Evolutionary conservation across 1,140 invertebrate species (phyloP).

Genomic region (Zaprionus ghesquierei): DNA sequence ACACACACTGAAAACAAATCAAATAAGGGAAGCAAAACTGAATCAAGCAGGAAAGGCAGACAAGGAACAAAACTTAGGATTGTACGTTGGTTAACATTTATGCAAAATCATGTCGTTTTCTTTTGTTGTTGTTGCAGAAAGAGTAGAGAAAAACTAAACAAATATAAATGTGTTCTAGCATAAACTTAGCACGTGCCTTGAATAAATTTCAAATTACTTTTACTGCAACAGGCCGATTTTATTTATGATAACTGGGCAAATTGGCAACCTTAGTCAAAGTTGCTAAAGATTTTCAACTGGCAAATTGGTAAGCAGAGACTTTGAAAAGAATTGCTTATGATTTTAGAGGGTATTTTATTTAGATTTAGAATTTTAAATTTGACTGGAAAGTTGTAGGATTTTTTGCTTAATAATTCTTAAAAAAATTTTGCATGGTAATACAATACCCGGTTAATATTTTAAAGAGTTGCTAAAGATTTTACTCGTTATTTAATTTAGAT

Average conservation of each 20-base stretch:
- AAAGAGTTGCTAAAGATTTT: background rate
- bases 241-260: background rate
- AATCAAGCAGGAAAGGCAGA: background rate
- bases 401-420: too few relatives aligned
- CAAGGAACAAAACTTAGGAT: background rate
- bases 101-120: background rate
- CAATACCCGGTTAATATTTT: too few relatives aligned
- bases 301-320: too few relatives aligned
- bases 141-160: background rate
- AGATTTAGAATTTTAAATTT: too few relatives aligned
- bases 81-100: background rate
- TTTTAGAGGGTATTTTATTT: too few relatives aligned
- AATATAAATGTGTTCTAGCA: background rate
- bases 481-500: background rate
- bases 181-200: constrained; percentile 3
- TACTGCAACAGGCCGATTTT: background rate
- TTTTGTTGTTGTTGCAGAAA: background rate
- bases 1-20: background rate
- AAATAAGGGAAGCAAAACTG: background rate
- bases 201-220: constrained; percentile 1
- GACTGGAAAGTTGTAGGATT: too few relatives aligned
- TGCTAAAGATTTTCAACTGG: too few relatives aligned
- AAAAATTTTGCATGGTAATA: too few relatives aligned
- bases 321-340: too few relatives aligned
- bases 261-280: too few relatives aligned